A percentile compares a stretch with the other conserved stretches of the same genome.
Conservation (phyloP, 2,888 invertebrate genomes). For the Tipula lateralis region DNA sequence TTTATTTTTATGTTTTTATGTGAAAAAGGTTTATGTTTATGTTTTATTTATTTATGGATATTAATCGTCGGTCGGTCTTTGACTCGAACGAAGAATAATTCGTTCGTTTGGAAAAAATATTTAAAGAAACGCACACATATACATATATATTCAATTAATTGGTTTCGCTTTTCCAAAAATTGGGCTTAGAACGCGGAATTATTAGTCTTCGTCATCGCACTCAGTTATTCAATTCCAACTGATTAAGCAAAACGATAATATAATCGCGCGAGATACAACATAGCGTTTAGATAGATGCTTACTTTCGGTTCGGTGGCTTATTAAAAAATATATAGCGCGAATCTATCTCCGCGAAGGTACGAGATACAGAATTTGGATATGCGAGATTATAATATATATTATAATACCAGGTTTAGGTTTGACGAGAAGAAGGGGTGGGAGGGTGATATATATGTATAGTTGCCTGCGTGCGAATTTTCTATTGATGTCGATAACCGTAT, state of each 20-base stretch:
- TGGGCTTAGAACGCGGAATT: neutral
- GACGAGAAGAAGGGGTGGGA: too few relatives aligned
- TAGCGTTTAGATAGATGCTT: neutral
- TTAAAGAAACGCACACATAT: too few relatives aligned
- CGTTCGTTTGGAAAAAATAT: neutral
- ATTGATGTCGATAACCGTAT: neutral
- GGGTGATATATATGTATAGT: too few relatives aligned
- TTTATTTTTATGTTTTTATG: neutral
- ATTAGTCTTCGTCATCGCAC: neutral
- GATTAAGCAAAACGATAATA: neutral
- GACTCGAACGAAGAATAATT: neutral
- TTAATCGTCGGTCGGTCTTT: slow-evolving; percentile 13
- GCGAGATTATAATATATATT: too few relatives aligned
- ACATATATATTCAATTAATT: slow-evolving; percentile 8
- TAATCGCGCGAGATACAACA: neutral
- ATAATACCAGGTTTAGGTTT: too few relatives aligned
- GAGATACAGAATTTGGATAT: neutral
- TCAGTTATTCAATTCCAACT: neutral
- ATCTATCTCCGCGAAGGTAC: neutral
- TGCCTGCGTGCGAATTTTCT: neutral
- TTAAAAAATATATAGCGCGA: neutral
- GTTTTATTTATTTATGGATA: slow-evolving; percentile 24
- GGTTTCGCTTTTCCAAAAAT: neutral
- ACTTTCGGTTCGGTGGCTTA: neutral
- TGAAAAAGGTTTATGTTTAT: slow-evolving; percentile 24